Conservation (phyloP, 2,113 vertebrate genomes). For the Clinocottus analis region DNA sequence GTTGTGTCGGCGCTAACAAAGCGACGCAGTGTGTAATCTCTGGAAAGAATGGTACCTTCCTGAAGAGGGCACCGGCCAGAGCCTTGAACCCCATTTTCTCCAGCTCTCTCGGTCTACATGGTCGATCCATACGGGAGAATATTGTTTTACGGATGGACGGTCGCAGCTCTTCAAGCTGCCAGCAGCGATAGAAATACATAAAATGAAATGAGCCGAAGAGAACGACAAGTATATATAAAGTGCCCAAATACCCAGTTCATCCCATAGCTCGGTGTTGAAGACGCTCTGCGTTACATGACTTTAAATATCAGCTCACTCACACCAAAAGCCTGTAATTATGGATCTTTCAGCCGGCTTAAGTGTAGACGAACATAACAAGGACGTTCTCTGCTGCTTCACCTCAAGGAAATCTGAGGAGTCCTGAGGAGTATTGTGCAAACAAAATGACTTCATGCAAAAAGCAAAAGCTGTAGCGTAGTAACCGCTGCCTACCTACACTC, state of each 20-base stretch:
- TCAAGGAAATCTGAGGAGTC: background rate
- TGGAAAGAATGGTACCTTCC: background rate
- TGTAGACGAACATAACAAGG: background rate
- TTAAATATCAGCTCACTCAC: constrained; percentile 9
- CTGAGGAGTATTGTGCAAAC: background rate
- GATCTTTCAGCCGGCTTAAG: background rate
- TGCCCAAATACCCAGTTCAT: constrained; percentile 39
- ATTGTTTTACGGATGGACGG: constrained; percentile 60
- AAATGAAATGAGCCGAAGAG: constrained; percentile 69
- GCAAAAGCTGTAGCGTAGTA: background rate
- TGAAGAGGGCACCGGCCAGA: constrained; percentile 13
- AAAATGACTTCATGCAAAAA: constrained; percentile 14
- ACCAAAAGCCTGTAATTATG: background rate
- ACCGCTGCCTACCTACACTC: constrained; percentile 28
- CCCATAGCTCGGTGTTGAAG: constrained; percentile 18
- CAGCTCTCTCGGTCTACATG: constrained; percentile 18
- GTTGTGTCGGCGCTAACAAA: background rate
- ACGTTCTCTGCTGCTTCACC: background rate
- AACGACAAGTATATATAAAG: constrained; percentile 65
- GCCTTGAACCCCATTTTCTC: constrained; percentile 51
- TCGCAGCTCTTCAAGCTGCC: constrained; percentile 50
- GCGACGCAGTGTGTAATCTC: background rate
- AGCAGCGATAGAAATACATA: constrained; percentile 62
- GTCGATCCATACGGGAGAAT: constrained; percentile 44
- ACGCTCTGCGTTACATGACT: background rate